These are phyloP conservation scores for Nasonovia ribisnigri DNA, from an alignment of 2,888 invertebrate genomes.

Conservation along the genomic window DNA sequence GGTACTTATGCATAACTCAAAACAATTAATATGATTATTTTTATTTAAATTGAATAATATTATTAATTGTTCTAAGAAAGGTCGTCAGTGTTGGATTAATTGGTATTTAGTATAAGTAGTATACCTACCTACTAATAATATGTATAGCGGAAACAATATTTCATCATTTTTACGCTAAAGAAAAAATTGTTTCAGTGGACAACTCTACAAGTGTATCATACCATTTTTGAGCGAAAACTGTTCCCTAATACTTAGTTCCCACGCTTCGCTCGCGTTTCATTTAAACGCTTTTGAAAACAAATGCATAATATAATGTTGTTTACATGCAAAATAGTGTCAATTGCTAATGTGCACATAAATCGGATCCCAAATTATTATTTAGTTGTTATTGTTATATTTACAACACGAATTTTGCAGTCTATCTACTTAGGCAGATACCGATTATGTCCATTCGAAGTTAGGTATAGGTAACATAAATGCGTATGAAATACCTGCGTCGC, in stretches of 20 bases:
- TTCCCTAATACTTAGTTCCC: neutral
- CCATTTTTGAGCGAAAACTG: neutral
- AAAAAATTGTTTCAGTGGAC: neutral
- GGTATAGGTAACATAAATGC: too few species aligned
- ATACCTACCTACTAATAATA: too few species aligned
- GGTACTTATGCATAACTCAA: neutral
- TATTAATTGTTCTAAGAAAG: neutral
- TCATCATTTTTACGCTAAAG: neutral
- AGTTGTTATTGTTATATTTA: too few species aligned
- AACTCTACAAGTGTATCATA: neutral
- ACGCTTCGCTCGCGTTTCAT: neutral
- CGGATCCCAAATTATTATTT: too few species aligned
- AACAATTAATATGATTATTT: neutral
- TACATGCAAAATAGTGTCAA: too few species aligned
- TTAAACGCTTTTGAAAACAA: neutral
- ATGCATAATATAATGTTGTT: too few species aligned
- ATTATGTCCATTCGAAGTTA: too few species aligned
- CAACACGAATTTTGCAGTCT: too few species aligned
- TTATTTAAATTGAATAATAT: neutral
- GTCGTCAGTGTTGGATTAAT: neutral
- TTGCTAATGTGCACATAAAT: too few species aligned
- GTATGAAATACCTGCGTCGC: neutral
- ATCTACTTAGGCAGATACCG: too few species aligned
- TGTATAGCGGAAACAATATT: neutral
- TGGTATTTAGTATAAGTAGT: neutral